These are phyloP conservation scores for Sarcophaga rosellei DNA, from an alignment of 2,888 invertebrate genomes.

Conservation along the genomic window DNA sequence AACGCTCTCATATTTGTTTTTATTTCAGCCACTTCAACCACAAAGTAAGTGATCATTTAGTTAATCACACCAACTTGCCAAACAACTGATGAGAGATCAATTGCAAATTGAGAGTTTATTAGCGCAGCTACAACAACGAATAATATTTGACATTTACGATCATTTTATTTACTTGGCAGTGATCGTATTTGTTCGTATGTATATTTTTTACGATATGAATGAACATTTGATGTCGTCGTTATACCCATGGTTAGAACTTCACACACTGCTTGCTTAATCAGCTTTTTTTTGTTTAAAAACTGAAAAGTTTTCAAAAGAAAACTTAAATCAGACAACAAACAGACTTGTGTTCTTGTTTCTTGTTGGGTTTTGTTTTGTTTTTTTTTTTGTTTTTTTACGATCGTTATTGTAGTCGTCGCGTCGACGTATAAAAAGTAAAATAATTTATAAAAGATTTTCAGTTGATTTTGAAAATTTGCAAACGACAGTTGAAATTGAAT, in stretches of 20 bases:
- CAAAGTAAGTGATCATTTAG: conserved; percentile 26
- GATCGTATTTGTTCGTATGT: conserved; percentile 5
- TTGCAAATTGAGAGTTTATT: conserved; percentile 58
- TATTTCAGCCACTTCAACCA: conserved; percentile 15
- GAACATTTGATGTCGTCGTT: conserved; percentile 12
- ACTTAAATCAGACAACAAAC: conserved; percentile 30
- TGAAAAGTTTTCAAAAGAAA: conserved; percentile 25
- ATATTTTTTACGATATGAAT: conserved; percentile 40
- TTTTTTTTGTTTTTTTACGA: conserved; percentile 5
- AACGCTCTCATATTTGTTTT: conserved; percentile 14
- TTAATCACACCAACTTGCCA: conserved; percentile 2
- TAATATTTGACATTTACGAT: too few species aligned
- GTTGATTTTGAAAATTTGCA: conserved; percentile 77
- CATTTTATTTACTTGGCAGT: not conserved
- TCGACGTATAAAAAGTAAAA: conserved; percentile 76
- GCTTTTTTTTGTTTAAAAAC: conserved; percentile 14
- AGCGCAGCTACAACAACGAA: conserved; percentile 29
- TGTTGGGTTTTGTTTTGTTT: conserved; percentile 21
- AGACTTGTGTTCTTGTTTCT: too few species aligned
- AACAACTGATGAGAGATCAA: conserved; percentile 37
- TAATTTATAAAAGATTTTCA: conserved; percentile 78
- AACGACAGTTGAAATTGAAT: conserved; percentile 72
- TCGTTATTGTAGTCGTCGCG: conserved; percentile 24
- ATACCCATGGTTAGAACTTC: conserved; percentile 25
- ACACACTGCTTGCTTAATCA: conserved; percentile 27